Evolutionary conservation across 35 echinoderm and acorn worm genomes (phyloP), one percentile per base, ranked within the genome.

Genomic region (Stichopus chloronotus): DNA sequence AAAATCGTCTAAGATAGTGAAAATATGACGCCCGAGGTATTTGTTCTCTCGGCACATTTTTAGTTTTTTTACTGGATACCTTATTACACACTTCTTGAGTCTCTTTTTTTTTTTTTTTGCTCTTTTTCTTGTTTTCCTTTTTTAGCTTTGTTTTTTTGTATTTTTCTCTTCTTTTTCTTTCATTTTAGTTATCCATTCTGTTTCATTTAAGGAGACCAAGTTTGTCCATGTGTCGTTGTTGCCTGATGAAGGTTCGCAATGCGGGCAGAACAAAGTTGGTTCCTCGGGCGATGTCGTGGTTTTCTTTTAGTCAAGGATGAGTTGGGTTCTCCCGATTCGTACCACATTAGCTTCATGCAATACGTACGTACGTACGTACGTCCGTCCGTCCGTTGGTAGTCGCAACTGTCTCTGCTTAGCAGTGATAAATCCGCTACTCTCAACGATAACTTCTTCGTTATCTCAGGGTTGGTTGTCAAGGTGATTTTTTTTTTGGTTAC

Each of bases 211-310:
- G 82, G 22, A 74, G 19, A 7, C 0, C 69, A 61, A 74, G 22
- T 7, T 74, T n/a, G 69, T n/a, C 30, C 22, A 20, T n/a, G 59
- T 74, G 69, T 74, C 14, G 13, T 14, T 74, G 19, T 74, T 7
- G 13, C 69, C 22, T 74, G 69, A 74, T 74, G 69, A 14, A 74
- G 57, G 16, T 58, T 85, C 57, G 82, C 6, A 56, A 85, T 58
- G 82, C 82, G 82, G 82, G 82, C 82, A 85, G 82, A 55, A 85
- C 82, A 85, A 85, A 85, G 82, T 85, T 85, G 82, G 16, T 58
- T 21, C 82, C 82, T 58, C 55, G 57, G 82, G 82, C 54, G 80
- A n/a, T 85, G 9, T 85, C 19, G 14, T 85, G 82, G 82, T 57
- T n/a, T 85, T 61, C 59, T 61, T 61, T 61, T 74, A 74, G 69